Conservation (phyloP, 1,140 invertebrate genomes). For the Megathymus violae region DNA sequence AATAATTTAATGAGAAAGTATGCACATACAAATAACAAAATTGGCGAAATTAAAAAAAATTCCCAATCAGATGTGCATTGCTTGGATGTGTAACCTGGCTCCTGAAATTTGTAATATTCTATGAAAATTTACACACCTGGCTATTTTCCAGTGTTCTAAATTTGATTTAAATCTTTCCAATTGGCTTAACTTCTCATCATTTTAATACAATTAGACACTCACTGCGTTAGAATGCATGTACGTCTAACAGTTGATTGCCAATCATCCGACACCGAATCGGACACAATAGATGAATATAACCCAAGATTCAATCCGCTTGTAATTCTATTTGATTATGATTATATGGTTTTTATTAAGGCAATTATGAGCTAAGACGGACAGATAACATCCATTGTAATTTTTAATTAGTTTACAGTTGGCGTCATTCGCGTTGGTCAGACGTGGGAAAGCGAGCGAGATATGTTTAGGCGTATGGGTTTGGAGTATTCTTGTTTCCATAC, state of each 20-base stretch:
- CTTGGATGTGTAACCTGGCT: no score
- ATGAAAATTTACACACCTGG: no score
- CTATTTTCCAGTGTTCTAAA: no score
- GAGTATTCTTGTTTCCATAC: no score
- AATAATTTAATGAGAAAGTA: no score
- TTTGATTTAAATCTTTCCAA: no score
- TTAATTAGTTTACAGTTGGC: slow-evolving; percentile 64
- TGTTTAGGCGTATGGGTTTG: slow-evolving; percentile 24
- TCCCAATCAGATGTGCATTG: no score
- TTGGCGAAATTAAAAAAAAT: no score
- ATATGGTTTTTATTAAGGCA: slow-evolving; percentile 71
- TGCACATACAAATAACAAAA: no score
- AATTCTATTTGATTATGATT: slow-evolving; percentile 78
- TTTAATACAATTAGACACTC: no score
- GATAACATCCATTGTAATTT: slow-evolving; percentile 58
- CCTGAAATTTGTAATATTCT: no score
- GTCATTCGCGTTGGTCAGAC: slow-evolving; percentile 47
- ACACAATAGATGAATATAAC: slow-evolving; percentile 60
- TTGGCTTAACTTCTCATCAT: no score
- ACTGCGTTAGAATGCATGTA: slow-evolving; percentile 36
- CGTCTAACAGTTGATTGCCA: slow-evolving; percentile 65
- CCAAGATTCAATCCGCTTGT: slow-evolving; percentile 65
- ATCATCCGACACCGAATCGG: slow-evolving; percentile 46
- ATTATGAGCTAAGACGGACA: slow-evolving; percentile 67
- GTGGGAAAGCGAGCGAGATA: slow-evolving; percentile 63